Evolutionary conservation across 2,113 vertebrate genomes (phyloP).

Genomic region (Loxodonta africana): DNA sequence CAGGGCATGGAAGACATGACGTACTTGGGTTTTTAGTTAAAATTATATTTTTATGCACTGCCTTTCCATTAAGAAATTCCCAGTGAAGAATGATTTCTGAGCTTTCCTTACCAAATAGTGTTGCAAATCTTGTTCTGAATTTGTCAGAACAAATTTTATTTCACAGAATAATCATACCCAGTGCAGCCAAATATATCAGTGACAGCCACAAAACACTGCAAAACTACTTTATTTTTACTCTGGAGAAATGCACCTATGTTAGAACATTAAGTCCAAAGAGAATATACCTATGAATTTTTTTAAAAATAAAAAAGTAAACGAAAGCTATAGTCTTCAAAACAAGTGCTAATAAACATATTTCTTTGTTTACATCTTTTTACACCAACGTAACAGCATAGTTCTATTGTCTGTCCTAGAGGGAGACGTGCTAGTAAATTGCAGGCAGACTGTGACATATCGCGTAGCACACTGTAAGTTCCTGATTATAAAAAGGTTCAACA

Average conservation of each 20-base stretch:
- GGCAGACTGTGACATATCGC: background rate
- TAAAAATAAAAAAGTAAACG: background rate
- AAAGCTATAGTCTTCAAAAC: slow-evolving; percentile 19
- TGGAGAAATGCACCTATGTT: slow-evolving; percentile 23
- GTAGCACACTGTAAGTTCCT: background rate
- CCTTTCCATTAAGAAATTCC: slow-evolving; percentile 32
- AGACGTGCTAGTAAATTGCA: background rate
- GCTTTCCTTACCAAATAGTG: slow-evolving; percentile 16
- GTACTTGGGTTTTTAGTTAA: slow-evolving; percentile 33
- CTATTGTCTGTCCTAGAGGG: background rate
- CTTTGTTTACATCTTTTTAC: background rate
- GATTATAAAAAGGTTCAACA: background rate
- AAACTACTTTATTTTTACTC: slow-evolving; percentile 58
- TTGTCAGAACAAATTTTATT: slow-evolving; percentile 56
- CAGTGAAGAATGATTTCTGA: slow-evolving; percentile 6
- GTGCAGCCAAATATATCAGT: background rate
- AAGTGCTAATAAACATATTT: background rate
- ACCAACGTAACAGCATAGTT: background rate
- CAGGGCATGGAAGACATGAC: background rate
- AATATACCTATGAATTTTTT: background rate
- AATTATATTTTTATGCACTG: slow-evolving; percentile 46
- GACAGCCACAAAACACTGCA: background rate
- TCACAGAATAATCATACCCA: slow-evolving; percentile 7
- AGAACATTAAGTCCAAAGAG: slow-evolving; percentile 47
- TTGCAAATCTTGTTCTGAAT: slow-evolving; percentile 56